Evolutionary conservation across 2,888 invertebrate genomes (phyloP), one percentile per base, ranked within the genome.

Genomic region (Meloe dianella): DNA sequence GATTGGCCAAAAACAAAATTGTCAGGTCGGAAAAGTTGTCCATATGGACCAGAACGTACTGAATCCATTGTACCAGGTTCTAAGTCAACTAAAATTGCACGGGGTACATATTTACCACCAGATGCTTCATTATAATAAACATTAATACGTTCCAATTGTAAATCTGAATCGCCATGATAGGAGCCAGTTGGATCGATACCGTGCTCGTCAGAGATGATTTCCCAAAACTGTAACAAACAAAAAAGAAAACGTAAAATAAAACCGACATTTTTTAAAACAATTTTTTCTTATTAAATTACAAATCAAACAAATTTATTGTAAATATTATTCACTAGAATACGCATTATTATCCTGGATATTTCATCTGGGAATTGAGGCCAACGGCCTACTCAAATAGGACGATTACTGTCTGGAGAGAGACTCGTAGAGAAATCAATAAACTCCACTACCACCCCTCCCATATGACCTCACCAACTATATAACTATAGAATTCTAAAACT

Each of bases 61-160:
- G 90, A 89, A 81, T 92, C 92, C 91, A 93, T 92, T 47, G 92
- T 92, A 10, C 92, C 92, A 0, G 92, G 92, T 80, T 93, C 92
- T 69, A 93, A 84, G 80, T 93, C 93, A 14, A 93, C 90, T 60
- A 93, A 83, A 61, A 92, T 86, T 22, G 91, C 90, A 71, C 92
- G 84, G 0, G 92, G 92, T 24, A 92, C 92, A 81, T 90, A 60
- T 88, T 88, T 12, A 87, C 86, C 41, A 41, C 41, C 41, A 17
- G 41, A 41, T 24, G 91, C 90, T 79, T 91, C 90, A 82, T 90
- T 91, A 85, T 91, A 92, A 82, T 92, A 92, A 60, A 92, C 92
- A 80, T 90, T 89, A 78, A 92, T 91, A 73, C 91, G 85, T 82
- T 92, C 91, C 77, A 92, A 82, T 80, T 92, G 92, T 58, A 91